Evolutionary conservation across 1,140 invertebrate genomes (phyloP).

Genomic region (Diuraphis noxia): DNA sequence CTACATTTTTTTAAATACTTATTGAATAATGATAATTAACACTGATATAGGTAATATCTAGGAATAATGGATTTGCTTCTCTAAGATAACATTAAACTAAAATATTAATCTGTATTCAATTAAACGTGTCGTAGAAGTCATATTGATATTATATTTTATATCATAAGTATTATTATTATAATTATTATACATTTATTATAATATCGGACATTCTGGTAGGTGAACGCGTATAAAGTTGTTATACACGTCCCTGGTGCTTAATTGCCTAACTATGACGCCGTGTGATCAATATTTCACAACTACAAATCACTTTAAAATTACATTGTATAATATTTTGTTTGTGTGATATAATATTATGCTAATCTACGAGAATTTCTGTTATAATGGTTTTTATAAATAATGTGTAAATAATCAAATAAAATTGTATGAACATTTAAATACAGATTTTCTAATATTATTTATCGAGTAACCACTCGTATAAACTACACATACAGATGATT

Average conservation of each 20-base stretch:
- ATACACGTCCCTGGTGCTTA: background rate
- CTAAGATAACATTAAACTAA: background rate
- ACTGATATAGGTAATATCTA: background rate
- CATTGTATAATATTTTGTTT: background rate
- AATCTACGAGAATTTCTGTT: background rate
- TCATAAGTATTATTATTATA: background rate
- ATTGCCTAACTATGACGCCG: constrained; percentile 26
- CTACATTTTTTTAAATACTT: background rate
- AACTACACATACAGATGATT: background rate
- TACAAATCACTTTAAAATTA: constrained; percentile 13
- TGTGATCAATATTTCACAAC: constrained; percentile 6
- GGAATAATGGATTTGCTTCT: background rate
- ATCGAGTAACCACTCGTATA: background rate
- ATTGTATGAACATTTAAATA: background rate
- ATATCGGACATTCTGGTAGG: background rate
- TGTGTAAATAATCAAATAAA: background rate
- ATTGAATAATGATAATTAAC: background rate
- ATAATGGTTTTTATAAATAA: background rate
- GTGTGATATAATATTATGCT: background rate
- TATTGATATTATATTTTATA: background rate
- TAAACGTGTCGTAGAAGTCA: background rate
- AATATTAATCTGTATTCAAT: background rate
- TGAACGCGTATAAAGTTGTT: background rate
- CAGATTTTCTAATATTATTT: background rate
- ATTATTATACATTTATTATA: background rate